These are phyloP conservation scores for Lasioglossum zephyrum DNA, from an alignment of 2,888 invertebrate species.

Conservation along the genomic window DNA sequence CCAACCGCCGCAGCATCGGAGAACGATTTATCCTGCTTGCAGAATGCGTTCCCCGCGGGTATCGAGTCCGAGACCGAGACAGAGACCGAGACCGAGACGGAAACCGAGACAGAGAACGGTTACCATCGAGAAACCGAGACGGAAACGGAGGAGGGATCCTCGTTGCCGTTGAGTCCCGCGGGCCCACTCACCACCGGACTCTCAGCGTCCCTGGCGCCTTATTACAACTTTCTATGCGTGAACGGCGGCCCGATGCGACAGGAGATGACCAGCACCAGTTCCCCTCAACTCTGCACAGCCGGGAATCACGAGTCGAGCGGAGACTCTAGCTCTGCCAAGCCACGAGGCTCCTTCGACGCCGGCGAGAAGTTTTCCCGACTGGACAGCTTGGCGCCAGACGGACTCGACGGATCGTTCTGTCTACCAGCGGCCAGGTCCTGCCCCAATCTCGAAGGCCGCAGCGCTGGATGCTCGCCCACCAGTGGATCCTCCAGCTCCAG, in stretches of 20 bases:
- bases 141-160: conserved; percentile 85
- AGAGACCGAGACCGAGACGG: conserved; percentile 79
- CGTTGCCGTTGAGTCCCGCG: conserved; percentile 81
- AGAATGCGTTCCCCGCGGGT: conserved; percentile 75
- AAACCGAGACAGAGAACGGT: conserved; percentile 70
- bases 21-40: conserved; percentile 77
- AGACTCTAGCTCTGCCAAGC: conserved; percentile 50
- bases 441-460: conserved; percentile 85
- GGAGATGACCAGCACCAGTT: conserved; percentile 83
- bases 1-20: conserved; percentile 48
- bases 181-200: conserved; percentile 83
- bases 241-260: conserved; percentile 85
- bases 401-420: conserved; percentile 75
- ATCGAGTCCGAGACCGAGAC: conserved; percentile 72
- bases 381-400: conserved; percentile 73
- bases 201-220: conserved; percentile 78
- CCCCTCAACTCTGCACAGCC: conserved; percentile 79
- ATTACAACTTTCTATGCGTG: conserved; percentile 84
- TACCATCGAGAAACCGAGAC: conserved; percentile 83
- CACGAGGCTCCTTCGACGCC: conserved; percentile 51
- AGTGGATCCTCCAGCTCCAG: conserved; percentile 84
- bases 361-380: conserved; percentile 49
- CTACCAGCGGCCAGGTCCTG: conserved; percentile 85
- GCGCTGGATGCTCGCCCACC: conserved; percentile 86
- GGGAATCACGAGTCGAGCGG: conserved; percentile 51